Percentiles rank a stretch among this genome's conserved stretches.
These are phyloP conservation scores for Halcyon malimbica DNA, from an alignment of 2,113 vertebrate species.

Conservation along the genomic window DNA sequence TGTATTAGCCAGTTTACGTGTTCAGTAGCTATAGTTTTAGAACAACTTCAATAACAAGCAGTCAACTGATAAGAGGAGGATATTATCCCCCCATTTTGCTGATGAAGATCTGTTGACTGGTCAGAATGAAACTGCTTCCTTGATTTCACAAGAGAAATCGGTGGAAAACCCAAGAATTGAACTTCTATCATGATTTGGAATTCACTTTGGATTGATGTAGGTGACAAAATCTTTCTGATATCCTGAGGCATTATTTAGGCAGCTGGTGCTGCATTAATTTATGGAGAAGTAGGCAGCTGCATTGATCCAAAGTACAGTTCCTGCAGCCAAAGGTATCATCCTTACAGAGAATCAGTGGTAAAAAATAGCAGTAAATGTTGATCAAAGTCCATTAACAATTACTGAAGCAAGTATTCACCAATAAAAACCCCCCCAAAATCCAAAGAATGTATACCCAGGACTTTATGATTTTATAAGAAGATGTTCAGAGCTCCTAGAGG, in stretches of 20 bases:
- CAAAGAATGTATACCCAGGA: not conserved
- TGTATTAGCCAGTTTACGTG: not conserved
- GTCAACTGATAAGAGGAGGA: not conserved
- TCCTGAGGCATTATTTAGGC: not conserved
- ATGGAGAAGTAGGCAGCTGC: not conserved
- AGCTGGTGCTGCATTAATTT: not conserved
- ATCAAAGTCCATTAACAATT: not conserved
- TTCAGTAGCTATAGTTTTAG: not conserved
- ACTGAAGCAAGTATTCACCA: not conserved
- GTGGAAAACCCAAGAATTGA: not conserved
- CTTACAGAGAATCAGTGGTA: not conserved
- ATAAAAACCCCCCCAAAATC: not conserved
- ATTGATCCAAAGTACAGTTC: not conserved
- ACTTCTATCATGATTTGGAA: not conserved
- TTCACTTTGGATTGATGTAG: not conserved
- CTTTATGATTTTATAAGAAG: not conserved
- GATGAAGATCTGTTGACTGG: not conserved
- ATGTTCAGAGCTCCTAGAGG: not conserved
- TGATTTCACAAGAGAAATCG: not conserved
- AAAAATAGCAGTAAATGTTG: not conserved
- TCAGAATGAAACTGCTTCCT: not conserved
- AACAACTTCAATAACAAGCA: not conserved
- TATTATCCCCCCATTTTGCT: not conserved
- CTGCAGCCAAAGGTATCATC: not conserved
- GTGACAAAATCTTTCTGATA: not conserved